These are phyloP conservation scores for Notarius lentiginosus DNA, from an alignment of 2,113 vertebrate genomes.

Conservation along the genomic window DNA sequence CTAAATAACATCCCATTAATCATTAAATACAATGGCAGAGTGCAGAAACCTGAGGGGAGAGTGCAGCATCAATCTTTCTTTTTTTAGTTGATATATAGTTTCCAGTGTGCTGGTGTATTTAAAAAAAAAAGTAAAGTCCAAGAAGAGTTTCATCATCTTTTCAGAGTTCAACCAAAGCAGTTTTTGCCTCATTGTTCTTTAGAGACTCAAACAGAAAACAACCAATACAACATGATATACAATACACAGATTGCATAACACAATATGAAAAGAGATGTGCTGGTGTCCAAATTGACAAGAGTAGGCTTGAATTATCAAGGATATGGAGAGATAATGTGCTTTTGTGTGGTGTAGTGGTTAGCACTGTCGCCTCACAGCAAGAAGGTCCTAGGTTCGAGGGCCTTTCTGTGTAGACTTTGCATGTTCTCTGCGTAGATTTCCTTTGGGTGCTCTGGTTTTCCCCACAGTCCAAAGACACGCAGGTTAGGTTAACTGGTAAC, in stretches of 20 bases:
- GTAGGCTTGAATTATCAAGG: not conserved
- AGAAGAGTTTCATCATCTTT: conserved; percentile 26
- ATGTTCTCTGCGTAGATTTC: too few relatives aligned
- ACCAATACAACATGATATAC: not conserved
- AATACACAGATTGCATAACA: not conserved
- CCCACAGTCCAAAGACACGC: too few relatives aligned
- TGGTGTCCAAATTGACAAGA: conserved; percentile 15
- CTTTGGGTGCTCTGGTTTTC: too few relatives aligned
- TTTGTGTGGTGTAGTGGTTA: not conserved
- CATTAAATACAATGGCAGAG: conserved; percentile 33
- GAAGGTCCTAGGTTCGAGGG: too few relatives aligned
- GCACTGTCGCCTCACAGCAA: too few relatives aligned
- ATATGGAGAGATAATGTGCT: not conserved
- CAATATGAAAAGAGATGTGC: not conserved
- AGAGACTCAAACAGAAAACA: not conserved
- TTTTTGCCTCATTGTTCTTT: not conserved
- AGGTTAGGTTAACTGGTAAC: too few relatives aligned
- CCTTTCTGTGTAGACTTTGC: too few relatives aligned
- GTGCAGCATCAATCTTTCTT: not conserved
- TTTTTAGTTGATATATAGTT: not conserved
- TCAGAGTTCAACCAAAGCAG: not conserved
- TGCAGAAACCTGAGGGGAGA: not conserved
- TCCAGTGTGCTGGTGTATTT: not conserved
- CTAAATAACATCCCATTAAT: conserved; percentile 44
- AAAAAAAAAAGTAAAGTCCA: conserved; percentile 30